phyloP scores from a whole-genome alignment of 2,888 invertebrate genomes.

The Nomada fucata region DNA sequence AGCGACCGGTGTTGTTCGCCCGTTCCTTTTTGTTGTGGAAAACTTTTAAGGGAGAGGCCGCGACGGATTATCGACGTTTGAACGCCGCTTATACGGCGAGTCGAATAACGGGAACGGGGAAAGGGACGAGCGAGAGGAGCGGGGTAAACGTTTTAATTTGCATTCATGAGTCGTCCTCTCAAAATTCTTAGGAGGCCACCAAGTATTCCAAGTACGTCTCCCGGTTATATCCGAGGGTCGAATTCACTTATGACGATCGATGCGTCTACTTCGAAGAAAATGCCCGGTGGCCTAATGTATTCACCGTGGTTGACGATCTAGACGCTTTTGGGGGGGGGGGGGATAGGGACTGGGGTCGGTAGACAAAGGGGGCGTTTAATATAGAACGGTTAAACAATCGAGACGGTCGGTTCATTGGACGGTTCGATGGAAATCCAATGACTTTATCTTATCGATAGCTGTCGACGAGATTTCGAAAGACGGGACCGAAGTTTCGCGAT shows the following conservation, averaged over 20 bases:
- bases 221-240: slow-evolving; percentile 72
- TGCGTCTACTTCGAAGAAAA: slow-evolving; percentile 61
- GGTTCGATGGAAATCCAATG: background rate
- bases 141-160: slow-evolving; percentile 81
- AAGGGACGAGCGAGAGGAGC: slow-evolving; percentile 55
- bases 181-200: slow-evolving; percentile 77
- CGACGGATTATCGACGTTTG: slow-evolving; percentile 60
- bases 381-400: slow-evolving; percentile 8
- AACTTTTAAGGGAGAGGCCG: background rate
- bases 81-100: slow-evolving; percentile 55
- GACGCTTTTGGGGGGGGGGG: background rate
- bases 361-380: background rate
- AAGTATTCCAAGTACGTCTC: slow-evolving; percentile 77
- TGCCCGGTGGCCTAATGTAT: slow-evolving; percentile 28
- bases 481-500: too few species aligned
- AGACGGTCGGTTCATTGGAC: background rate
- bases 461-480: background rate
- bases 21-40: slow-evolving; percentile 52
- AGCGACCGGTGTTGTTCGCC: slow-evolving; percentile 25
- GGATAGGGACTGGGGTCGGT: background rate
- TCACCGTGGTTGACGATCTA: slow-evolving; percentile 23
- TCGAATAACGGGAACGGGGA: slow-evolving; percentile 59
- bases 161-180: slow-evolving; percentile 80
- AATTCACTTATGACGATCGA: slow-evolving; percentile 80
- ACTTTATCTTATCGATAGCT: too few species aligned